Evolutionary conservation across 2,113 vertebrate genomes (phyloP), one percentile per base, ranked within the genome.

Genomic region (Plotosus lineatus): DNA sequence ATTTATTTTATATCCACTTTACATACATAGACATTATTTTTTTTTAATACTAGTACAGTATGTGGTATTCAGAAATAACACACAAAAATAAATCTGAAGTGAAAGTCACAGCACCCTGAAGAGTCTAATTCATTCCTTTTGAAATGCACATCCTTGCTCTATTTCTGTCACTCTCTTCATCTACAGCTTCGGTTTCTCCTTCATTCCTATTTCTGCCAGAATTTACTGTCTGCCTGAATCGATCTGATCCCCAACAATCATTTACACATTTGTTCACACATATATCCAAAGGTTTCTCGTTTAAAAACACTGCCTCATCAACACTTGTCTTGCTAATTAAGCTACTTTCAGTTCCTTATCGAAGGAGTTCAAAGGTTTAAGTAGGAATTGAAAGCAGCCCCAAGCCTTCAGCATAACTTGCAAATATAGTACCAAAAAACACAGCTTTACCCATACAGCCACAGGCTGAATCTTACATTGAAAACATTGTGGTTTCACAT

Each of bases 301-400:
- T 77, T 72, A 66, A 79, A 77, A 56, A 7, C 46, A 42, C 48
- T 76, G 68, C 75, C 78, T 81, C 12, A 53, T 48, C 21, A 56
- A 81, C 33, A 55, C 63, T 75, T 80, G 76, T 85, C 79, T 86
- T 66, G 55, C 53, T 85, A 85, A 85, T 86, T 76, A 82, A 81
- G 66, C 81, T 68, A 58, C 66, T 73, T 75, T 61, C 48, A 73
- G 77, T 48, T 78, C 55, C 71, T 46, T 12, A 81, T 40, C 26
- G 53, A 60, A 51, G n/a, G 58, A 63, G 51, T 56, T 72, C 38
- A 40, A 19, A 23, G 36, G 61, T 36, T 40, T 23, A 9, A 65
- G 36, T 38, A 65, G 9, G 14, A 65, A 23, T 7, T 23, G 36
- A 65, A 65, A 40, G 61, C 19, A 65, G 19, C 33, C 40, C 38